Evolutionary conservation across 2,888 invertebrate species (phyloP).

Genomic region (Tortrix viridana): DNA sequence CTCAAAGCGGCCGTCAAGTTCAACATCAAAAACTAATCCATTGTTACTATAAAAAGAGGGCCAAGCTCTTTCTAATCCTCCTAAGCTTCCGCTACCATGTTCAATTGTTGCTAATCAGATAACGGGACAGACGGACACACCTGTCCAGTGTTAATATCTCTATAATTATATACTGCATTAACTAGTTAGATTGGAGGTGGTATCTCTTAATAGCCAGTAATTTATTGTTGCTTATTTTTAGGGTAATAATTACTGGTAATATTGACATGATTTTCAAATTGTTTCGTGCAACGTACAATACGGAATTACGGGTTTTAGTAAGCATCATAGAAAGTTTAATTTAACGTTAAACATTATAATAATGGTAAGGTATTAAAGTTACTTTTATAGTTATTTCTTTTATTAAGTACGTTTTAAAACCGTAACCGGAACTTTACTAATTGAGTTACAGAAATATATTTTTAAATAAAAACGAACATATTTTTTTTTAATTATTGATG

Average conservation of each 20-base stretch:
- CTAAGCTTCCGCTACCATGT: conserved; percentile 27
- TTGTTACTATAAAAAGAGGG: conserved; percentile 28
- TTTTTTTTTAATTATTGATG: too few species aligned
- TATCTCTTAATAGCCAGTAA: conserved; percentile 26
- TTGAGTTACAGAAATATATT: too few species aligned
- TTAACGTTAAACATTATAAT: conserved; percentile 11
- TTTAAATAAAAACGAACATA: too few species aligned
- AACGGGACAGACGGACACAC: conserved; percentile 29
- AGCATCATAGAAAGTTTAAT: conserved; percentile 20
- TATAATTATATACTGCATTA: conserved; percentile 40
- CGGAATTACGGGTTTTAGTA: conserved; percentile 16
- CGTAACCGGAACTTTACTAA: too few species aligned
- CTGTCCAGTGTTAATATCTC: conserved; percentile 39
- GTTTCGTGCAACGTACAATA: conserved; percentile 23
- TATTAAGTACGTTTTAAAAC: too few species aligned
- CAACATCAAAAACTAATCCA: conserved; percentile 8
- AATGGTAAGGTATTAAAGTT: conserved; percentile 22
- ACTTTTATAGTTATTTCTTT: too few species aligned
- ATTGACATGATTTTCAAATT: conserved; percentile 30
- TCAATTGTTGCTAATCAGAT: conserved; percentile 37
- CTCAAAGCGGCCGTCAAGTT: background rate
- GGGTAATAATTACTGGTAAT: conserved; percentile 29
- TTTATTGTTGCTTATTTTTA: conserved; percentile 24
- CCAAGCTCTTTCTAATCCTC: conserved; percentile 34
- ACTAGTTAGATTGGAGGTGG: conserved; percentile 16